Evolutionary conservation across 2,797 vertebrate genomes (phyloP).

Genomic region (Brotula barbata): DNA sequence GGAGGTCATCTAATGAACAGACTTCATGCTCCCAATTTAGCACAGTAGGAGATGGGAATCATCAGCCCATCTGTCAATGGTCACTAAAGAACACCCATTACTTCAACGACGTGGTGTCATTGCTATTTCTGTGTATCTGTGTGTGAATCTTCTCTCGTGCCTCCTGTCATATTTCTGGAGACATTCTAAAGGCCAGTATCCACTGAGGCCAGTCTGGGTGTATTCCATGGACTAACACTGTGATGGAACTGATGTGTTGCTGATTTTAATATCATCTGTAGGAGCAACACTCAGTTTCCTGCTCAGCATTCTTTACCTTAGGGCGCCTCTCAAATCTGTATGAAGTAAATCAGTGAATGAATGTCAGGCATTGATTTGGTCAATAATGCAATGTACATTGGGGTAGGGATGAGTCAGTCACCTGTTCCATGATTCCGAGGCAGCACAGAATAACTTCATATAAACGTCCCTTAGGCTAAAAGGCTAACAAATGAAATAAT

Average conservation of each 20-base stretch:
- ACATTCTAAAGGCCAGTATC: conserved; percentile 1
- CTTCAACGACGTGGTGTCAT: conserved; percentile 34
- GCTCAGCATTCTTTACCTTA: too few relatives aligned
- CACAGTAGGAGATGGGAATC: conserved; percentile 50
- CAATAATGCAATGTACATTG: conserved; percentile 29
- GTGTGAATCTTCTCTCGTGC: conserved; percentile 1
- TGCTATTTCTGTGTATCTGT: conserved; percentile 17
- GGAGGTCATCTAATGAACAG: conserved; percentile 63
- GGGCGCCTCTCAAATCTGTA: conserved; percentile 17
- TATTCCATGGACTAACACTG: too few relatives aligned
- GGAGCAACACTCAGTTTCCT: too few relatives aligned
- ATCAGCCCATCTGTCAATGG: conserved; percentile 62
- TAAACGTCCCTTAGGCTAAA: conserved; percentile 4
- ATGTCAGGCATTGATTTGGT: conserved; percentile 32
- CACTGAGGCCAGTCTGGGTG: too few relatives aligned
- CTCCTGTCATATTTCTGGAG: not conserved
- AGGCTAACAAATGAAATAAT: too few relatives aligned
- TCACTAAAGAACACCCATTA: conserved; percentile 52
- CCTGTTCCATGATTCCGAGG: conserved; percentile 11
- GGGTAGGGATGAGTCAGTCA: conserved; percentile 29
- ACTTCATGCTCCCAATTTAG: conserved; percentile 69
- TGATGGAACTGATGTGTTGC: too few relatives aligned
- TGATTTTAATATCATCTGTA: too few relatives aligned
- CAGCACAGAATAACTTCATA: conserved; percentile 11
- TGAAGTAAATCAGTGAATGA: conserved; percentile 26